Evolutionary conservation across 2,888 invertebrate species (phyloP).

Genomic region (Diaprepes abbreviatus): DNA sequence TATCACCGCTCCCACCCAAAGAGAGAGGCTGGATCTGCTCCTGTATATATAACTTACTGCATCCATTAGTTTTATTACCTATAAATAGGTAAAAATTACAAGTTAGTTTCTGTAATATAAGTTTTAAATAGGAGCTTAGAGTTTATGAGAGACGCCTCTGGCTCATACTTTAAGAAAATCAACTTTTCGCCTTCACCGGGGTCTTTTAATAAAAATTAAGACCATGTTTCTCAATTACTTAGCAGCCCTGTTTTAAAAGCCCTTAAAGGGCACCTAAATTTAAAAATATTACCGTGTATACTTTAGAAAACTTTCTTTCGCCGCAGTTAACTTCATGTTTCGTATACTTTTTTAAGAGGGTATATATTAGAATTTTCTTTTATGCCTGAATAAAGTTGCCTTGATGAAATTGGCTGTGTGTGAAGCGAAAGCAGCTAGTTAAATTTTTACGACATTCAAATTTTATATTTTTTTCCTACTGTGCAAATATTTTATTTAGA

Average conservation of each 20-base stretch:
- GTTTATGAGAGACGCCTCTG: neutral
- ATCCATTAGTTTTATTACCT: too few relatives aligned
- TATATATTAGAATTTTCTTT: slow-evolving; percentile 17
- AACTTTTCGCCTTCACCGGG: slow-evolving; percentile 13
- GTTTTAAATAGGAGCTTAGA: too few relatives aligned
- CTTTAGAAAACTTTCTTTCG: slow-evolving; percentile 57
- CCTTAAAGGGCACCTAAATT: slow-evolving; percentile 67
- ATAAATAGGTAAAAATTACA: too few relatives aligned
- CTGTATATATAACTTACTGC: too few relatives aligned
- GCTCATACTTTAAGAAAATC: neutral
- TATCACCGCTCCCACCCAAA: too few relatives aligned
- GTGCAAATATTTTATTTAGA: too few relatives aligned
- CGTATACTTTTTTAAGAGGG: slow-evolving; percentile 36
- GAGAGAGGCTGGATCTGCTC: too few relatives aligned
- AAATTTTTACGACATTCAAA: too few relatives aligned
- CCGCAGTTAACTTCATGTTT: slow-evolving; percentile 46
- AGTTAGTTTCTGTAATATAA: too few relatives aligned
- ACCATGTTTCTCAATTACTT: slow-evolving; percentile 68
- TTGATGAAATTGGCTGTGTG: too few relatives aligned
- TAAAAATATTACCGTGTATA: slow-evolving; percentile 67
- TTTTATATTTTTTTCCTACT: too few relatives aligned
- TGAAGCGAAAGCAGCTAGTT: too few relatives aligned
- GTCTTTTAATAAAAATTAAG: slow-evolving; percentile 62
- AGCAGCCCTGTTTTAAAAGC: slow-evolving; percentile 66
- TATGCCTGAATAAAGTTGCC: slow-evolving; percentile 7